Evolutionary conservation across 1,140 invertebrate species (phyloP).

Genomic region (Drosophila aff.): DNA sequence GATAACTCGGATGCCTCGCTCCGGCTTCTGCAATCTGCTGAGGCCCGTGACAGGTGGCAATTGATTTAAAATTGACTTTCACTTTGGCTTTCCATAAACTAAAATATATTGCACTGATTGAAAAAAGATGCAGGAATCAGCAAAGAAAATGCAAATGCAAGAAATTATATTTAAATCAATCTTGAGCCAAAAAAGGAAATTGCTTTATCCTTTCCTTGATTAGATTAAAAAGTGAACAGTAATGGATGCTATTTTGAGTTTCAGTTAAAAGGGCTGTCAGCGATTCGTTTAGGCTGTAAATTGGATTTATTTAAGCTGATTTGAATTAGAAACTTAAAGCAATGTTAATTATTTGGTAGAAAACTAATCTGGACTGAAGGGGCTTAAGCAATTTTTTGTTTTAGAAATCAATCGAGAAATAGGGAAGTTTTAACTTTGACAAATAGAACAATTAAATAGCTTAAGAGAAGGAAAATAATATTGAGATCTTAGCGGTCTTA

Average conservation of each 20-base stretch:
- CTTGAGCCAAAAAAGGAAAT: neutral
- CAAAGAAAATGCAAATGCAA: neutral
- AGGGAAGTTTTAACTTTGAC: too few species aligned
- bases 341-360: neutral
- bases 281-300: neutral
- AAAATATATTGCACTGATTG: conserved; percentile 6
- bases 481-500: too few species aligned
- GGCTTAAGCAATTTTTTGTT: neutral
- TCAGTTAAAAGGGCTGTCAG: neutral
- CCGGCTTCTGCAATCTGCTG: conserved; percentile 17
- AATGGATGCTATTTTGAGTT: conserved; percentile 1
- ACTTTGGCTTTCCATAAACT: conserved; percentile 12
- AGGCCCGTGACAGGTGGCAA: conserved; percentile 25
- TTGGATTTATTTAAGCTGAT: neutral
- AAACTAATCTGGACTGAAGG: neutral
- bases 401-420: neutral
- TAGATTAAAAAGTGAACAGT: neutral
- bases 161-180: conserved; percentile 16
- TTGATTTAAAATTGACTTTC: conserved; percentile 41
- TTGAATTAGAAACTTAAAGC: neutral
- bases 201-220: conserved; percentile 1
- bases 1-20: conserved; percentile 10
- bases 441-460: neutral
- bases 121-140: conserved; percentile 9
- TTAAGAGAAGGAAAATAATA: neutral